These are phyloP conservation scores for Cotesia congregata DNA, from an alignment of 2,888 invertebrate species.

Conservation along the genomic window DNA sequence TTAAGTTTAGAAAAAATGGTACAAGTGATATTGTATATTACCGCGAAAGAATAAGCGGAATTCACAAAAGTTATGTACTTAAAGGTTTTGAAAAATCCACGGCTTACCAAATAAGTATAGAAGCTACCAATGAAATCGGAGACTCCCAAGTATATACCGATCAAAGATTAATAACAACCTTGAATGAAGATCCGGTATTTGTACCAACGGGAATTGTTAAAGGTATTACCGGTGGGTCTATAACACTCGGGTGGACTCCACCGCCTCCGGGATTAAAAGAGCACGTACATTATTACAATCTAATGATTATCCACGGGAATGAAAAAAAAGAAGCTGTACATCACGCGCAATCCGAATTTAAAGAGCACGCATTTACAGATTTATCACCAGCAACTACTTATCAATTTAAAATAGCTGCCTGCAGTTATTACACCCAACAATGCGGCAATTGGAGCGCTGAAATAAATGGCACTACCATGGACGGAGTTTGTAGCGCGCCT, in stretches of 20 bases:
- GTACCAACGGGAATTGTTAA: slow-evolving; percentile 85
- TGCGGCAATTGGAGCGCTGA: slow-evolving; percentile 85
- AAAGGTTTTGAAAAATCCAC: slow-evolving; percentile 77
- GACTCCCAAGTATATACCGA: slow-evolving; percentile 73
- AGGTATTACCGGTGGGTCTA: slow-evolving; percentile 79
- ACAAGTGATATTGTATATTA: slow-evolving; percentile 75
- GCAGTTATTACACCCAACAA: slow-evolving; percentile 81
- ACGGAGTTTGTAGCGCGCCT: slow-evolving; percentile 84
- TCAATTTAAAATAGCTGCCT: slow-evolving; percentile 84
- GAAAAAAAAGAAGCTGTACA: slow-evolving; percentile 75
- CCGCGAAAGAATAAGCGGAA: slow-evolving; percentile 75
- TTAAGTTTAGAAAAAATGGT: slow-evolving; percentile 72
- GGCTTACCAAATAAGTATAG: slow-evolving; percentile 78
- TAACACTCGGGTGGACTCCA: slow-evolving; percentile 85
- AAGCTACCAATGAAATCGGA: slow-evolving; percentile 79
- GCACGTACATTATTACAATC: slow-evolving; percentile 82
- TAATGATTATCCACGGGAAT: slow-evolving; percentile 74
- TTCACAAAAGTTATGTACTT: slow-evolving; percentile 79
- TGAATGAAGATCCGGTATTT: slow-evolving; percentile 82
- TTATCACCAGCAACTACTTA: slow-evolving; percentile 86
- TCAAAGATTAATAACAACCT: slow-evolving; percentile 74
- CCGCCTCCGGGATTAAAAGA: slow-evolving; percentile 78
- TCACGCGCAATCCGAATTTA: slow-evolving; percentile 75
- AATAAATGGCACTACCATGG: slow-evolving; percentile 86
- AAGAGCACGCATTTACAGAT: slow-evolving; percentile 84